A percentile compares a stretch with the other conserved stretches of the same genome.
These are phyloP conservation scores for Rhopalosiphum maidis DNA, from an alignment of 1,140 invertebrate species.

Conservation along the genomic window DNA sequence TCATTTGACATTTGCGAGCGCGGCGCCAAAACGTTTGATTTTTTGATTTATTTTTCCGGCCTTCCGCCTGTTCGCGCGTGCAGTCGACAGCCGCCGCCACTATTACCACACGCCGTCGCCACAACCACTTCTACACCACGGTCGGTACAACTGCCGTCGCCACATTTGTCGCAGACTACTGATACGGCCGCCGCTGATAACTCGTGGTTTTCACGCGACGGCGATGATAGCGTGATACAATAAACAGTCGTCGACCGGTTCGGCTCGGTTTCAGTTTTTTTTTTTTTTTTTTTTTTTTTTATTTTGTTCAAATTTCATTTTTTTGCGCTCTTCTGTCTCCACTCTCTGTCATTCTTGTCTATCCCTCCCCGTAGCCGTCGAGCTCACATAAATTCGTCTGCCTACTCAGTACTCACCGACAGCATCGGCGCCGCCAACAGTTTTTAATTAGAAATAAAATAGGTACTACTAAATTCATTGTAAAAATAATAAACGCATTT, in stretches of 20 bases:
- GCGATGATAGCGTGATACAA: background rate
- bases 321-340: background rate
- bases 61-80: background rate
- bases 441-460: background rate
- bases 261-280: background rate
- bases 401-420: background rate
- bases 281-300: constrained; percentile 30
- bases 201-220: background rate
- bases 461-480: background rate
- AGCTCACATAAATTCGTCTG: too few relatives aligned
- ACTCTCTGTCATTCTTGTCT: fast-evolving
- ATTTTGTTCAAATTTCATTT: background rate
- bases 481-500: background rate
- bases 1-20: background rate
- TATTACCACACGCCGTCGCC: background rate
- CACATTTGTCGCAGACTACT: background rate
- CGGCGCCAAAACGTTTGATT: background rate
- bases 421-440: background rate
- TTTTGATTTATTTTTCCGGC: background rate
- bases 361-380: too few relatives aligned
- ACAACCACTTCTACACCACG: background rate
- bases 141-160: background rate
- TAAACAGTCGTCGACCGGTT: constrained; percentile 30
- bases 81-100: background rate
- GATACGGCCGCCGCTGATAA: background rate